Evolutionary conservation across 2,797 vertebrate genomes (phyloP), one percentile per base, ranked within the genome.

Genomic region (Knipowitschia caucasica): DNA sequence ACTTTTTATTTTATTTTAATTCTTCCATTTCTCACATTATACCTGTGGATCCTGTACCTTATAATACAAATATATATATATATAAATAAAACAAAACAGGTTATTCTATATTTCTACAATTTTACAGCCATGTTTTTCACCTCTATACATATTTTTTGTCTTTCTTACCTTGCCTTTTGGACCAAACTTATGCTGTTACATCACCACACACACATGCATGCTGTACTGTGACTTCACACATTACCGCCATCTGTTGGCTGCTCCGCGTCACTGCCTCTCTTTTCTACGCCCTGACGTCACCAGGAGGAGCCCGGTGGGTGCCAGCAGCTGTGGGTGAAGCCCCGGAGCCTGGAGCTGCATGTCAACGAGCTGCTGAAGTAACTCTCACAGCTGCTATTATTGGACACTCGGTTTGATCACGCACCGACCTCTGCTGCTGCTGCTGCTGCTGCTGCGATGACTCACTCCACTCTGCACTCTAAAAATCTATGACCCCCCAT

Each of bases 201-300:
- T n/a, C n/a, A n/a, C n/a, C n/a, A n/a, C n/a, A n/a, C n/a, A n/a
- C n/a, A n/a, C n/a, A n/a, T n/a, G n/a, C n/a, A n/a, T n/a, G n/a
- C n/a, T n/a, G n/a, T n/a, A n/a, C n/a, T n/a, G n/a, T n/a, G n/a
- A n/a, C 7, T 39, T 8, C 10, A 20, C 23, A 34, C 53, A 35
- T 62, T 61, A 53, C 51, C 61, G 85, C 83, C 83, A 82, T 75
- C 85, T 85, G 70, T 70, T 81, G 85, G 82, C 64, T 27, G 50
- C 63, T 65, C 52, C 18, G 65, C 38, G 74, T 11, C 65, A 52
- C 56, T 67, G n/a, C 57, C 51, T 27, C 35, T n/a, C n/a, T n/a
- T n/a, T n/a, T n/a, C n/a, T n/a, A n/a, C 15, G 2, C 67, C 62
- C 78, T 85, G 62, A 86, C 81, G 81, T 85, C 77, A 84, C 64